These are phyloP conservation scores for Ptilonorhynchus violaceus DNA, from an alignment of 2,113 vertebrate genomes.

Conservation along the genomic window DNA sequence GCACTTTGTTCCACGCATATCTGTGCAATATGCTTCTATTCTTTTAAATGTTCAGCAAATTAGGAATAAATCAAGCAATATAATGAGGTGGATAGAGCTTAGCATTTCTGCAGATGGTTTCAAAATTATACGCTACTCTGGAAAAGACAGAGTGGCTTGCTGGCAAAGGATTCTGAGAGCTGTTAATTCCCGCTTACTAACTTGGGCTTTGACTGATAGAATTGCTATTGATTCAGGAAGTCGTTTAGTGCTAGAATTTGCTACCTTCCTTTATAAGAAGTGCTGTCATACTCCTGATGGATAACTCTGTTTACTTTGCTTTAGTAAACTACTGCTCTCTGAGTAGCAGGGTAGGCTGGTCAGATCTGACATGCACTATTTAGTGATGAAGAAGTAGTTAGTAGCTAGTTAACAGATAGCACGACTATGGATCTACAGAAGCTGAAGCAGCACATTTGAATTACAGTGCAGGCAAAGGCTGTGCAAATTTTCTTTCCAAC, in stretches of 20 bases:
- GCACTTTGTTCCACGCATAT: background rate
- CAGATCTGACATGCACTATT: background rate
- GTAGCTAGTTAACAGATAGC: background rate
- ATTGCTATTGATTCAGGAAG: conserved; percentile 18
- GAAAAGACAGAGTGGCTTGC: conserved; percentile 17
- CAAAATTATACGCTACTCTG: conserved; percentile 20
- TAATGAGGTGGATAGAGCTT: background rate
- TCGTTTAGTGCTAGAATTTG: background rate
- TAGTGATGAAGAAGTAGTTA: background rate
- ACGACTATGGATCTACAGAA: background rate
- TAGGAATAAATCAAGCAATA: conserved; percentile 41
- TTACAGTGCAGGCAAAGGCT: background rate
- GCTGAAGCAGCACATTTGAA: background rate
- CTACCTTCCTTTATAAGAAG: background rate
- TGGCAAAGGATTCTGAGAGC: background rate
- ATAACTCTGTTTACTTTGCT: background rate
- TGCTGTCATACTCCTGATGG: background rate
- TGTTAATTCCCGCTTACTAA: conserved; percentile 26
- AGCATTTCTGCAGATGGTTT: conserved; percentile 33
- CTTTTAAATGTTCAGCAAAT: conserved; percentile 40
- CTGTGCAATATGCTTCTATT: conserved; percentile 31
- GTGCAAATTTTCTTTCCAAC: background rate
- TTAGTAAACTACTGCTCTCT: background rate
- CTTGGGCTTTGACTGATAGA: background rate
- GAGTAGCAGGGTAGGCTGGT: background rate